Evolutionary conservation across 2,113 vertebrate species (phyloP), one percentile per base, ranked within the genome.

Genomic region (Tragulus kanchil): DNA sequence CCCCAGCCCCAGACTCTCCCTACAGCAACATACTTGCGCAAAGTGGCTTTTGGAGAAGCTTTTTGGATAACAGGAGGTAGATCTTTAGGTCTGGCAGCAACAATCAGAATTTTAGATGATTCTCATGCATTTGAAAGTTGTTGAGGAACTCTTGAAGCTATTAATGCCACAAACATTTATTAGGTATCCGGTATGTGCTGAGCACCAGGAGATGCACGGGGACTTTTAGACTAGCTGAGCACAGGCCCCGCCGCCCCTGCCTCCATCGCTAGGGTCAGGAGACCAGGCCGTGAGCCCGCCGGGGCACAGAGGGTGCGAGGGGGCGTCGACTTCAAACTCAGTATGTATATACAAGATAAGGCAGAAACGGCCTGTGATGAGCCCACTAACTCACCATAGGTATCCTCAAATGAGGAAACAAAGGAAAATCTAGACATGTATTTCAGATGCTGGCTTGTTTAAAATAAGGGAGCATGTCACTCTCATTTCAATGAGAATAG

Each of bases 291-390:
- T 36, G 36, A 36, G 36, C 36, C 36, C 36, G 36, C 62, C 42
- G 6, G 28, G 65, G 36, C 54, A 14, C 23, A n/a, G 17, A 23
- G 58, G n/a, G 1, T 48, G 28, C 50, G 3, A 25, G 26, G 10
- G 3, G 11, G 36, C 0, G 42, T 19, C 17, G 9, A 1, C 36
- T 62, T 31, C 50, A 31, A 5, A 50, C 42, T 36, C 0, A 48
- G 16, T 12, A 6, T 0, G 0, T 8, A 2, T 2, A 14, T 2
- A 25, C n/a, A 8, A 13, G 1, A 21, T 58, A 58, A 61, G 9
- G 14, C 25, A 16, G 23, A 58, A 17, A 23, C 5, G 12, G 23
- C 58, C 67, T 75, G 94, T 10, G 67, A 36, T 4, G 17, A 50
- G 12, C 42, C 48, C 64, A n/a, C n/a, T 5, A 26, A 8, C 2